A percentile compares a stretch with the other conserved stretches of the same genome.
Evolutionary conservation across 1,140 invertebrate species (phyloP).

Genomic region (Drosophila nasuta): DNA sequence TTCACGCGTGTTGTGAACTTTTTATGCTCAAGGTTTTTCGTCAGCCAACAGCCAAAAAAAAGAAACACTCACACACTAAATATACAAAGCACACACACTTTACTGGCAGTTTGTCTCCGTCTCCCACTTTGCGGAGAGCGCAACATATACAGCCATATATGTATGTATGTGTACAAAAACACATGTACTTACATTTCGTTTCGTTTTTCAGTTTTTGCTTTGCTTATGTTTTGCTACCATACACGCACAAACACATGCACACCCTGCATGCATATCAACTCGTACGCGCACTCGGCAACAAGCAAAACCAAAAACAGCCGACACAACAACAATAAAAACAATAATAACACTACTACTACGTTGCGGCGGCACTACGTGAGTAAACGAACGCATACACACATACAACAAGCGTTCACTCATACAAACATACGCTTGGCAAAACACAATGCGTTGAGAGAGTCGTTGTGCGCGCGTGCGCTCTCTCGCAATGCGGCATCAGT

Average conservation of each 20-base stretch:
- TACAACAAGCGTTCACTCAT: slow-evolving; percentile 11
- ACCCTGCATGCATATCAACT: slow-evolving; percentile 26
- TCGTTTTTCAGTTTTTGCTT: slow-evolving; percentile 77
- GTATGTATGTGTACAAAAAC: slow-evolving; percentile 24
- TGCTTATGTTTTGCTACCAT: slow-evolving; percentile 77
- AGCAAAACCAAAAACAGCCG: slow-evolving; percentile 65
- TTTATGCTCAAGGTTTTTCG: slow-evolving; percentile 64
- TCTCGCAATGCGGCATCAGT: slow-evolving; percentile 41
- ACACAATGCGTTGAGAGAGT: slow-evolving; percentile 48
- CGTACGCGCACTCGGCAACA: slow-evolving; percentile 63
- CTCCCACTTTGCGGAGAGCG: slow-evolving; percentile 45
- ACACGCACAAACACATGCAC: slow-evolving; percentile 28
- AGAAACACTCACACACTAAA: slow-evolving; percentile 27
- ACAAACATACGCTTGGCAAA: slow-evolving; percentile 31
- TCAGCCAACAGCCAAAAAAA: slow-evolving; percentile 53
- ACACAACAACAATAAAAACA: slow-evolving; percentile 71
- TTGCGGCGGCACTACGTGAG: slow-evolving; percentile 69
- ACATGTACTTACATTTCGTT: slow-evolving; percentile 54
- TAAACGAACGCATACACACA: slow-evolving; percentile 62
- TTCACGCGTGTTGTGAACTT: slow-evolving; percentile 53
- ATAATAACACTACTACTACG: slow-evolving; percentile 78
- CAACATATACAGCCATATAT: slow-evolving; percentile 19
- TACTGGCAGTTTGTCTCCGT: slow-evolving; percentile 53
- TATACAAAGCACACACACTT: slow-evolving; percentile 46
- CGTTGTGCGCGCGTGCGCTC: slow-evolving; percentile 39